These are phyloP conservation scores for Porites lutea DNA, from an alignment of 64 coral and sea anemone species.

Conservation along the genomic window DNA sequence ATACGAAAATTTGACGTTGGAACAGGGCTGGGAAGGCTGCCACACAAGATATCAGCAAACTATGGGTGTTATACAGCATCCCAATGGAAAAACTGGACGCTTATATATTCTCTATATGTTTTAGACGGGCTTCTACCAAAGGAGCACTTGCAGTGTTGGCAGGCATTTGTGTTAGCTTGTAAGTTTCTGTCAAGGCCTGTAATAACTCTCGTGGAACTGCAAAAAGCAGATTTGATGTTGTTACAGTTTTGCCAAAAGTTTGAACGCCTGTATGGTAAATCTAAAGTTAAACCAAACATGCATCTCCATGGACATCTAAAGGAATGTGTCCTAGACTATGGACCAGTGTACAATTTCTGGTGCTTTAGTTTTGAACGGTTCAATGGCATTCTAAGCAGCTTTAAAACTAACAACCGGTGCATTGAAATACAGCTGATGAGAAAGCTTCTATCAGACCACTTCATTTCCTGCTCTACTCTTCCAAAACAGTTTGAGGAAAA, in stretches of 20 bases:
- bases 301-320: slow-evolving; percentile 39
- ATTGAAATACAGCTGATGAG: neutral
- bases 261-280: slow-evolving; percentile 35
- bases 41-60: slow-evolving; percentile 47
- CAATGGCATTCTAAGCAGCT: neutral
- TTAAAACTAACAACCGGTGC: neutral
- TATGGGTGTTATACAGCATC: slow-evolving; percentile 76
- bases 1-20: slow-evolving; percentile 40
- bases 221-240: slow-evolving; percentile 16
- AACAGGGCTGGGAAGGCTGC: slow-evolving; percentile 23
- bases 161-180: slow-evolving; percentile 65
- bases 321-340: slow-evolving; percentile 45
- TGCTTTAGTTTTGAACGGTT: neutral
- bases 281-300: slow-evolving; percentile 40
- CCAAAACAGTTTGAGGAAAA: no score
- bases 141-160: slow-evolving; percentile 60
- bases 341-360: slow-evolving; percentile 45
- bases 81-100: no score
- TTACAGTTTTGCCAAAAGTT: slow-evolving; percentile 18
- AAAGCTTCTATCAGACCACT: neutral
- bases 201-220: slow-evolving; percentile 6
- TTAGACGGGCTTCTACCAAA: slow-evolving; percentile 39
- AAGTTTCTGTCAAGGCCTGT: slow-evolving; percentile 2
- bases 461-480: no score
- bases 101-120: slow-evolving; percentile 44